Evolutionary conservation across 1,140 invertebrate genomes (phyloP), one percentile per base, ranked within the genome.

Genomic region (Sesamia nonagrioides): DNA sequence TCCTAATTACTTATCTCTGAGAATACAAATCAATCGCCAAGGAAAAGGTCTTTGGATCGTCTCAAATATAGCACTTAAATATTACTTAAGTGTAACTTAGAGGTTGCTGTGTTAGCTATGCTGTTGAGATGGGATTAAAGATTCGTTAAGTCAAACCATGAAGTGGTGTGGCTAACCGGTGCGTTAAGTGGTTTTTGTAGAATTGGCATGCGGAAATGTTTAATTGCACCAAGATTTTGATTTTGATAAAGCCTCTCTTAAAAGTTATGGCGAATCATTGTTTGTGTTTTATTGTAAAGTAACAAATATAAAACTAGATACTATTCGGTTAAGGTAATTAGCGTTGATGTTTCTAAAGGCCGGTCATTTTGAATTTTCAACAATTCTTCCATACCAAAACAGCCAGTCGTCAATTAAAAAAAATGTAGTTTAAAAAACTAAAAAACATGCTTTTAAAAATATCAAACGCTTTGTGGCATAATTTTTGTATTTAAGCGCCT

Each of bases 1-100:
- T 86, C 88, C 91, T 93, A 94, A 94, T 94, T 94, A 94, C 93
- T 93, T 94, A 94, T 94, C 93, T 94, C 90, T 88, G 87, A 80
- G 88, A 92, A 94, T 92, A 91, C 92, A 91, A 94, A 94, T 94
- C 93, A 93, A 94, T 94, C 92, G 91, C 42, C 61, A 56, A 52
- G 77, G 79, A 82, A 85, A 86, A 92, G 88, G 81, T 76, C 81
- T 84, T 75, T 54, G 61, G 48, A 66, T 66, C 60, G 35, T 17
- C 27, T n/a, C 42, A 77, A 77, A 56, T 48, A 13, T 40, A 37
- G n/a, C 74, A 60, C 48, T 77, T 66, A 50, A 61, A 66, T 66
- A 66, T 76, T 76, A 63, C 35, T 68, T 66, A 50, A 63, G 48
- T 54, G 1, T 63, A 63, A 63, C 60, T 77, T 54, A 76, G 74